Evolutionary conservation across 1,140 invertebrate genomes (phyloP).

Genomic region (Akabosia matsudoensis): DNA sequence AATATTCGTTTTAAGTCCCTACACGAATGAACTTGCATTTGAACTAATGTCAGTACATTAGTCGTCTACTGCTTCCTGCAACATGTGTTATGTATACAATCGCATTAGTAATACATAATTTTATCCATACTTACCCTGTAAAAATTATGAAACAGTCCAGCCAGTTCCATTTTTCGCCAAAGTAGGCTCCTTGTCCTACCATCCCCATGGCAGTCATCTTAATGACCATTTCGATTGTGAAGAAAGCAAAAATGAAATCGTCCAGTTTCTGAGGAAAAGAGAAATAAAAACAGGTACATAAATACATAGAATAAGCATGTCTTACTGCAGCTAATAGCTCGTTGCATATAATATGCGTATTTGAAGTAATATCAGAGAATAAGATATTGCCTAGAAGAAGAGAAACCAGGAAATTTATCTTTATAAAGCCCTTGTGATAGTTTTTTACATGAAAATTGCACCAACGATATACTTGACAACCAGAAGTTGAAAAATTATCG

Average conservation of each 20-base stretch:
- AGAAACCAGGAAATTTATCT: too few species aligned
- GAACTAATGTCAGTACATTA: not conserved
- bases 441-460: too few species aligned
- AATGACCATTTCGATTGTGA: constrained; percentile 91
- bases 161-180: constrained; percentile 97
- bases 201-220: constrained; percentile 99
- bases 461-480: too few species aligned
- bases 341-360: not conserved
- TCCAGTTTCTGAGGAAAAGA: constrained; percentile 79
- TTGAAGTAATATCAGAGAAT: too few species aligned
- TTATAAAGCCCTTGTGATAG: too few species aligned
- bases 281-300: constrained; percentile 5
- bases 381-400: too few species aligned
- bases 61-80: not conserved
- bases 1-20: too few species aligned
- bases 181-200: constrained; percentile 86
- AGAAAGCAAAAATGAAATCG: constrained; percentile 97
- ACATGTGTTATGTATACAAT: not conserved
- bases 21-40: too few species aligned
- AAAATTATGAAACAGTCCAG: constrained; percentile 97
- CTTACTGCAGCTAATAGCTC: not conserved
- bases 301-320: not conserved
- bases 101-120: not conserved
- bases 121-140: constrained; percentile 71
- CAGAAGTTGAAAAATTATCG: too few species aligned